Evolutionary conservation across 2,888 invertebrate species (phyloP).

Genomic region (Alsophila aescularia): DNA sequence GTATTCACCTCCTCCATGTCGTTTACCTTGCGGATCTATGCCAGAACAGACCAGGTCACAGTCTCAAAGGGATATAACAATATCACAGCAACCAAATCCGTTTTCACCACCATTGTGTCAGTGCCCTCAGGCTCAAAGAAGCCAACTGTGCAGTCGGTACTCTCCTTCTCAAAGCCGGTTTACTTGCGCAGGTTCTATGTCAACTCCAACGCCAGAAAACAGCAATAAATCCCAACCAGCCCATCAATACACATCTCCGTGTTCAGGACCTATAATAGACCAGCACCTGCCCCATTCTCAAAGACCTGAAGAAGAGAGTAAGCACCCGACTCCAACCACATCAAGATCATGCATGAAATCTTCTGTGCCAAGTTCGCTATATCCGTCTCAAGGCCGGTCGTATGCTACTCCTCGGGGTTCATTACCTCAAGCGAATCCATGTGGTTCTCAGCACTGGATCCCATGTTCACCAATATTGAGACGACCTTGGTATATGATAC

Average conservation of each 20-base stretch:
- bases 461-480: conserved; percentile 7
- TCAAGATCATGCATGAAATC: neutral
- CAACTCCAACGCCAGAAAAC: no score
- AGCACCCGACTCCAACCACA: neutral
- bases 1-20: neutral
- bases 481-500: neutral
- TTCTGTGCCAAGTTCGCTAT: neutral
- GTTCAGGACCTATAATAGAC: neutral
- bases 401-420: neutral
- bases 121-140: no score
- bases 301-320: neutral
- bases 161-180: neutral
- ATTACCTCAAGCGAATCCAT: neutral
- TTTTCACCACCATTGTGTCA: no score
- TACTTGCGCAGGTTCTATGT: no score
- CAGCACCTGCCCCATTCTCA: neutral
- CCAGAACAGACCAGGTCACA: neutral
- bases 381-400: neutral
- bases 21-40: neutral
- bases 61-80: neutral
- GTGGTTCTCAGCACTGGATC: neutral
- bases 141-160: no score
- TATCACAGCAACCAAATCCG: neutral
- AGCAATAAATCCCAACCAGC: no score
- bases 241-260: no score